Conservation (phyloP, 2,113 vertebrate species). For the Lonchura striata region DNA sequence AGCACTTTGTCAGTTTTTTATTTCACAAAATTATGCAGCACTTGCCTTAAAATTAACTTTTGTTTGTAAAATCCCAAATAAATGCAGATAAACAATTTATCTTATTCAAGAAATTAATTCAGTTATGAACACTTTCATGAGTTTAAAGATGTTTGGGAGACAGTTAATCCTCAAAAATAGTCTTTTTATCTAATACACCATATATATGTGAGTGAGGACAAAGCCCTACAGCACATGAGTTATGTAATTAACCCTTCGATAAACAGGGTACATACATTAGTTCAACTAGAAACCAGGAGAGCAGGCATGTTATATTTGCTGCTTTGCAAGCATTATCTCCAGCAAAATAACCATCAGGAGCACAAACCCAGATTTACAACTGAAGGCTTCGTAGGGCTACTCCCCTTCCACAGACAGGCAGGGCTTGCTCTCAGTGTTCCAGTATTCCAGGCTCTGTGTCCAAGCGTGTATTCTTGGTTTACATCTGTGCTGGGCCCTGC, state of each 20-base stretch:
- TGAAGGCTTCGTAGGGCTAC: background rate
- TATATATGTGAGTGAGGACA: background rate
- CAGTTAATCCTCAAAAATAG: background rate
- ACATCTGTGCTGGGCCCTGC: background rate
- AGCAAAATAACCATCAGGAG: background rate
- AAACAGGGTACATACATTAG: background rate
- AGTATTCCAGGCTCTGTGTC: background rate
- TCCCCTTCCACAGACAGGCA: background rate
- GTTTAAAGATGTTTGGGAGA: background rate
- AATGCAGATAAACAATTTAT: background rate
- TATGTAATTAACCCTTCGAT: background rate
- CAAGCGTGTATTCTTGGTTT: background rate
- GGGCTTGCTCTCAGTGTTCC: background rate
- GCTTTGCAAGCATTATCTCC: background rate
- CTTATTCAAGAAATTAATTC: background rate
- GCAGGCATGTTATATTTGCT: background rate
- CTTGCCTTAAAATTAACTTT: background rate
- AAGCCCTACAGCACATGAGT: background rate
- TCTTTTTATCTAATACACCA: background rate
- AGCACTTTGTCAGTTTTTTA: background rate
- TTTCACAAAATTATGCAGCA: background rate
- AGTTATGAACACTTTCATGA: background rate
- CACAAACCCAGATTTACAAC: background rate
- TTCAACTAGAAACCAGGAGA: background rate
- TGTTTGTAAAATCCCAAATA: background rate